phyloP scores from a whole-genome alignment of 2,797 vertebrate genomes.

The Propithecus perrieri region DNA sequence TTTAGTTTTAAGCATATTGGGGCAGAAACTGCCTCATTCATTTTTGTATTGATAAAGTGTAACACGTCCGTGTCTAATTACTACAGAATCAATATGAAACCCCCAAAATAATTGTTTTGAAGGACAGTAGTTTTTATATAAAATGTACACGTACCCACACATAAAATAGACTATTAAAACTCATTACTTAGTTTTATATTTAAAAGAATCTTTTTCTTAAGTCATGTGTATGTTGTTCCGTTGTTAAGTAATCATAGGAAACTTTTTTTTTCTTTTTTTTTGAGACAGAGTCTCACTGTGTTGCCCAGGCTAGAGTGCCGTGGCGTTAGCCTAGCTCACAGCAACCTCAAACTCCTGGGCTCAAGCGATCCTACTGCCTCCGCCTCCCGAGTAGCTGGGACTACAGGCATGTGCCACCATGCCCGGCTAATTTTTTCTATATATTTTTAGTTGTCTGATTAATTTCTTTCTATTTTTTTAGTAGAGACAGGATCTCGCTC shows the following conservation, averaged over 20 bases:
- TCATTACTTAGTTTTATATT: slow-evolving; percentile 14
- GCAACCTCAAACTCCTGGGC: no score
- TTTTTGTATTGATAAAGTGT: neutral
- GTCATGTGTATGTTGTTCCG: neutral
- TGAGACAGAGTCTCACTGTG: no score
- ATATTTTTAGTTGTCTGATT: no score
- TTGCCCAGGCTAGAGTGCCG: no score
- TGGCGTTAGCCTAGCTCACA: no score
- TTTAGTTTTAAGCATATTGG: neutral
- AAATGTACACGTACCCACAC: neutral
- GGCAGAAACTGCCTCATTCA: neutral
- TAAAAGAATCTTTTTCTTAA: slow-evolving; percentile 27
- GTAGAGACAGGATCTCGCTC: no score
- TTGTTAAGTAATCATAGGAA: neutral
- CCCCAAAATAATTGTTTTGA: slow-evolving; percentile 7
- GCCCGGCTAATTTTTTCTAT: no score
- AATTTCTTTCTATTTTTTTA: no score
- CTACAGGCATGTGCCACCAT: no score
- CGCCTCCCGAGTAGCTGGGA: no score
- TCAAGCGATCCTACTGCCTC: no score
- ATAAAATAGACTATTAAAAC: slow-evolving; percentile 11
- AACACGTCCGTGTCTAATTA: neutral
- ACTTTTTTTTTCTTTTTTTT: neutral
- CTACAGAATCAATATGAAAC: neutral
- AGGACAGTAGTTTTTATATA: slow-evolving; percentile 12